Evolutionary conservation across 2,888 invertebrate species (phyloP).

Genomic region (Pardosa pseudoannulata): DNA sequence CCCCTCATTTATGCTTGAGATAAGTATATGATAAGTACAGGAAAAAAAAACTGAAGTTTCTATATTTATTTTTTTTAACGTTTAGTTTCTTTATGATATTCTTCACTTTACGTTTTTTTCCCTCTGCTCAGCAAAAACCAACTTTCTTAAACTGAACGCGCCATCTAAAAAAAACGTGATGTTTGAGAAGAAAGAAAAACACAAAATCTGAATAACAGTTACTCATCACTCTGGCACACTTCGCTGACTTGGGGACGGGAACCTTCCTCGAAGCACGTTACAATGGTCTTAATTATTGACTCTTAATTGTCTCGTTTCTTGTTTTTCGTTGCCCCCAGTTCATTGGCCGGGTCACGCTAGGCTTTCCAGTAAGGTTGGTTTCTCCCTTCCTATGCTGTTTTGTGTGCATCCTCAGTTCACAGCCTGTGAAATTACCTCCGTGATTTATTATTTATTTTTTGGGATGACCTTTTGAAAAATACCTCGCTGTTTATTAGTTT

Average conservation of each 20-base stretch:
- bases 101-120: too few species aligned
- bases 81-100: too few species aligned
- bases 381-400: neutral
- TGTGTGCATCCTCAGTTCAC: neutral
- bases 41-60: too few species aligned
- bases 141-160: too few species aligned
- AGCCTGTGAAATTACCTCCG: neutral
- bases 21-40: too few species aligned
- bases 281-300: neutral
- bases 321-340: neutral
- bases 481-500: neutral
- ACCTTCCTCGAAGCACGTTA: neutral
- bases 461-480: constrained; percentile 9
- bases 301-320: neutral
- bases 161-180: too few species aligned
- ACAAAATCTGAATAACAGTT: neutral
- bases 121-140: too few species aligned
- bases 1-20: too few species aligned
- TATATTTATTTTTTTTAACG: too few species aligned
- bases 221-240: neutral
- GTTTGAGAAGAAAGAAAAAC: neutral
- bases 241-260: neutral
- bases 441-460: too few species aligned
- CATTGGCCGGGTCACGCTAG: constrained; percentile 9
- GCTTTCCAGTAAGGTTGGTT: neutral